Evolutionary conservation across 1,140 invertebrate species (phyloP), one percentile per base, ranked within the genome.

Genomic region (Cydia strobilella): DNA sequence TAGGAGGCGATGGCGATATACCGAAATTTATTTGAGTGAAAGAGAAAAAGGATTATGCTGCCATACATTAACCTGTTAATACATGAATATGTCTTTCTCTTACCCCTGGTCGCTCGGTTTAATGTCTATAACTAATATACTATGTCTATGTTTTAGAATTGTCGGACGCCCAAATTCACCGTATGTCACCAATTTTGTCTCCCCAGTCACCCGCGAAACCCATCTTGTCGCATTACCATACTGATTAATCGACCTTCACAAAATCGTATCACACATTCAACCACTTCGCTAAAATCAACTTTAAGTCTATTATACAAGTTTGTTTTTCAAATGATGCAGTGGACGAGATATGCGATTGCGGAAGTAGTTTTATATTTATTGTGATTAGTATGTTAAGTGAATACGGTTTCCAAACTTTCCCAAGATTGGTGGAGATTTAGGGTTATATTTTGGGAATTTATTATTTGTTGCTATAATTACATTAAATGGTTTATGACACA

Each of bases 181-280:
- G 20, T 59, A 2, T 59, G 20, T 59, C 54, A 20, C 54, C 18
- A 9, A 59, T 9, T 18, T 15, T 23, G 20, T 23, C 54, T 23
- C 20, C 54, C 3, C 6, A n/a, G 6, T 23, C 18, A 20, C 54
- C 54, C 54, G 12, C 54, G 20, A 23, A 59, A 59, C 54, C 54
- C 54, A 59, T 59, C 54, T 59, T 59, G 54, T 59, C 54, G 20
- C 54, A 59, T 59, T 59, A 59, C 54, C 54, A 59, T 59, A 59
- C 54, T 23, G 54, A 59, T 59, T 20, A 59, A 59, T 20, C 54
- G 7, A n/a, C 54, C 54, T 23, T 23, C 54, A 10, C 1, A 1
- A 23, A 20, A 23, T 2, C 54, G 6, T 23, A 59, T 13, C 54
- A 20, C n/a, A 23, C 1, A 18, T 12, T 23, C 18, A 23, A 59